Conservation (phyloP, 2,797 vertebrate species). For the Lepus townsendii region DNA sequence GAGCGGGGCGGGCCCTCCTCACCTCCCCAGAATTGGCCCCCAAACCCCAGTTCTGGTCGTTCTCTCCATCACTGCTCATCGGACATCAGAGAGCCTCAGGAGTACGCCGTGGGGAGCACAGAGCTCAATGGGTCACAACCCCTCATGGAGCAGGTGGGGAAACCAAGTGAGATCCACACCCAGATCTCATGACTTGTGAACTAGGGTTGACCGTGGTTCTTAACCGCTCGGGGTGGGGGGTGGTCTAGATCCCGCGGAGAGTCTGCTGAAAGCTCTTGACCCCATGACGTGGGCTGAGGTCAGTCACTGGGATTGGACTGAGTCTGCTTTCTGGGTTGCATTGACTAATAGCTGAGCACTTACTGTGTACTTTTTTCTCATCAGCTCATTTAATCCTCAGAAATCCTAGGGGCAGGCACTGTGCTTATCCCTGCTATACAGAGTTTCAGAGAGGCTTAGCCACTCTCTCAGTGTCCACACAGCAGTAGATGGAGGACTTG, state of each 20-base stretch:
- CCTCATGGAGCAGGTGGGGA: constrained; percentile 18
- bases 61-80: background rate
- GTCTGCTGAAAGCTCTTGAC: background rate
- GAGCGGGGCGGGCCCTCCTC: background rate
- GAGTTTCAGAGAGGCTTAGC: constrained; percentile 44
- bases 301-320: background rate
- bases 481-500: background rate
- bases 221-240: background rate
- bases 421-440: background rate
- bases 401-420: background rate
- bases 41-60: background rate
- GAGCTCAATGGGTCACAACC: background rate
- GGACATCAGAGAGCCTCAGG: constrained; percentile 12
- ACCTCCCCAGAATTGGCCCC: background rate
- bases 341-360: background rate
- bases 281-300: background rate
- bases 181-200: background rate
- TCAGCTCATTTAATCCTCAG: constrained; percentile 13
- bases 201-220: background rate
- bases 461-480: background rate
- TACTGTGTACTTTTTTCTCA: background rate
- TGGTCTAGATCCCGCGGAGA: background rate
- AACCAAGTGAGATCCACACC: background rate
- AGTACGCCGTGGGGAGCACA: background rate
- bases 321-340: constrained; percentile 30